Base-by-base conservation (phyloP, 1,140 invertebrate genomes). In the Drosophila arizonae region DNA sequence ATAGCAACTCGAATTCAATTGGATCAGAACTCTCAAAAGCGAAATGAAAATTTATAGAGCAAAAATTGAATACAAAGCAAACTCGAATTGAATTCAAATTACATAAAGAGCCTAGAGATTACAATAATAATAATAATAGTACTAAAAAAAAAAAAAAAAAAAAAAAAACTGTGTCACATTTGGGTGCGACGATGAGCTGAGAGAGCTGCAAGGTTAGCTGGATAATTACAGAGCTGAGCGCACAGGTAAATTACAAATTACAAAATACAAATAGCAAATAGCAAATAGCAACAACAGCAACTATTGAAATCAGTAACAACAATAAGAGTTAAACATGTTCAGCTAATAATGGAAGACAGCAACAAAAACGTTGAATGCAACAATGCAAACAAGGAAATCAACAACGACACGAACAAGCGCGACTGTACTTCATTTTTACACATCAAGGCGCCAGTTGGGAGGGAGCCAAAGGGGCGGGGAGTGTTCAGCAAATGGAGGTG, bases 151-250 rank as follows among this genome's bases (percentile, higher is more conserved):
- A 43, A 11, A n/a, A 43, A 43, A 60, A 21, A 21, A 1, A 21
- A 21, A 21, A 48, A 66, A 57, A 48, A 69, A 76, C 46, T 76
- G 67, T 86, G 81, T 81, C 57, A 70, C 81, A 55, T 64, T 77
- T 58, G 65, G 81, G 57, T 68, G 80, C 76, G 82, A 84, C 68
- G 52, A 78, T 45, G 56, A 6, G 68, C 71, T 43, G 56, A 6
- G 61, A 72, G 43, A 58, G 50, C 39, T 65, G 77, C 75, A 88
- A 87, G 82, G 79, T 87, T 88, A 63, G 72, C 77, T 79, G 69
- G 79, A 87, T 88, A 87, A 87, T 87, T 87, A 82, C 79, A 79
- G 72, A 82, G 79, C 71, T 86, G 82, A 86, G 79, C 65, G 82
- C 76, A 77, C 84, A 88, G 82, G 72, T 88, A 82, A 82, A 88